phyloP scores from a whole-genome alignment of 2,888 invertebrate species.

The Tiliacea aurago region DNA sequence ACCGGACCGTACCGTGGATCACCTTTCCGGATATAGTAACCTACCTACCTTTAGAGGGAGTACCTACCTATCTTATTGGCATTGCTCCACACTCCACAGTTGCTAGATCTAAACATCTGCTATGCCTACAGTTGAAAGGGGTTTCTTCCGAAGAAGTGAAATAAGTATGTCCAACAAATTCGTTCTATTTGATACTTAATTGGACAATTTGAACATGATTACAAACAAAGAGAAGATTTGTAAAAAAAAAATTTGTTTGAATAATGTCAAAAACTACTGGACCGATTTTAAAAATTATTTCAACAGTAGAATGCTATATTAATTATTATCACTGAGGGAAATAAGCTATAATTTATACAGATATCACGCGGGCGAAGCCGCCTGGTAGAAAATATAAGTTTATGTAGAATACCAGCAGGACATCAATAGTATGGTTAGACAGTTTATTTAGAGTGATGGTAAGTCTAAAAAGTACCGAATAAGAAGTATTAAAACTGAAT shows the following conservation, averaged over 20 bases:
- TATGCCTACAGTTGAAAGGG: too few species aligned
- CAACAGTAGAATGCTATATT: too few species aligned
- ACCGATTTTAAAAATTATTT: too few species aligned
- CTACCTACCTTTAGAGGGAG: conserved; percentile 19
- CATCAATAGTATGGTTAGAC: not conserved
- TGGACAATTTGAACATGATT: not conserved
- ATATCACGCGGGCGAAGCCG: too few species aligned
- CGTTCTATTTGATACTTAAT: not conserved
- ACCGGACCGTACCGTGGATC: conserved; percentile 27
- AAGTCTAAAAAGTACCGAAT: not conserved
- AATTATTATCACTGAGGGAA: too few species aligned
- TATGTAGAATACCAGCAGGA: not conserved
- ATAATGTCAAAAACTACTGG: too few species aligned
- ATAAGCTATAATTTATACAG: too few species aligned
- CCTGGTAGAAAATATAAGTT: too few species aligned
- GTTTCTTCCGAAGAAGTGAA: not conserved
- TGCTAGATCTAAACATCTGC: conserved; percentile 43
- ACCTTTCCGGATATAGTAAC: conserved; percentile 30
- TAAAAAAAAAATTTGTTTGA: too few species aligned
- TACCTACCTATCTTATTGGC: conserved; percentile 54
- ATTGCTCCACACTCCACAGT: conserved; percentile 57
- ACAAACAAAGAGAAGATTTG: too few species aligned
- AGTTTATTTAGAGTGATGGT: not conserved
- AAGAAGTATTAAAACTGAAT: not conserved
- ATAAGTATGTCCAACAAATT: conserved; percentile 2